phyloP scores from a whole-genome alignment of 2,113 vertebrate genomes.

The Callaeas wilsoni region DNA sequence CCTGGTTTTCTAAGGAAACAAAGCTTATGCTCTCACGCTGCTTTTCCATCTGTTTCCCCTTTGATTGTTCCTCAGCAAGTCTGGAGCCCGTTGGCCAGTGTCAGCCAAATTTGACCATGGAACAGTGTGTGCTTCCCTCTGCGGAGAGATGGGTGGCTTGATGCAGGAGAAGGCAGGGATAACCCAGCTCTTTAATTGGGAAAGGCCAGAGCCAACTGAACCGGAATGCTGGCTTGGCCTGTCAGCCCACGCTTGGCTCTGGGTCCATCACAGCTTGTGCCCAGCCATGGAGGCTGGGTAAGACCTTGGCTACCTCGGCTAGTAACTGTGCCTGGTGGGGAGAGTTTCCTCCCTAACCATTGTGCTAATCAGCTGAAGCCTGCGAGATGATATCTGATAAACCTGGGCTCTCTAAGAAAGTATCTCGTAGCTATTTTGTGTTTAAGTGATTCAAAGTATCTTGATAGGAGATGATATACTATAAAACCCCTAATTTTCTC shows the following conservation, averaged over 20 bases:
- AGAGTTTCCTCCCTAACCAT: not conserved
- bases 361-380: not conserved
- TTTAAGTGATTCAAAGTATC: not conserved
- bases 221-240: rapidly evolving
- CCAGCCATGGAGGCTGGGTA: not conserved
- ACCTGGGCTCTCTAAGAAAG: not conserved
- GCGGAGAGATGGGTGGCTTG: rapidly evolving
- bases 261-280: not conserved
- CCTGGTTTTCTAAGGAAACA: not conserved
- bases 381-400: not conserved
- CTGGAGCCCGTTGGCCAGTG: not conserved
- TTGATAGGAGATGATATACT: not conserved
- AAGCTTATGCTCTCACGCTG: not conserved
- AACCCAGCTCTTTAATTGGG: not conserved
- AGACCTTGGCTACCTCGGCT: not conserved
- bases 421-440: not conserved
- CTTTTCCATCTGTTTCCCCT: conserved; percentile 12
- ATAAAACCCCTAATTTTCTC: not conserved
- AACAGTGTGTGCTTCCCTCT: not conserved
- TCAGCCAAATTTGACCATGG: not conserved
- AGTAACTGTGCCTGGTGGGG: not conserved
- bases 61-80: not conserved
- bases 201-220: not conserved
- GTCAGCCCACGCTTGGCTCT: not conserved
- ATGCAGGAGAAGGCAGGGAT: not conserved